A percentile compares a stretch with the other conserved stretches of the same genome.
Conservation (phyloP, 2,113 vertebrate species). For the Carassius carassius region DNA sequence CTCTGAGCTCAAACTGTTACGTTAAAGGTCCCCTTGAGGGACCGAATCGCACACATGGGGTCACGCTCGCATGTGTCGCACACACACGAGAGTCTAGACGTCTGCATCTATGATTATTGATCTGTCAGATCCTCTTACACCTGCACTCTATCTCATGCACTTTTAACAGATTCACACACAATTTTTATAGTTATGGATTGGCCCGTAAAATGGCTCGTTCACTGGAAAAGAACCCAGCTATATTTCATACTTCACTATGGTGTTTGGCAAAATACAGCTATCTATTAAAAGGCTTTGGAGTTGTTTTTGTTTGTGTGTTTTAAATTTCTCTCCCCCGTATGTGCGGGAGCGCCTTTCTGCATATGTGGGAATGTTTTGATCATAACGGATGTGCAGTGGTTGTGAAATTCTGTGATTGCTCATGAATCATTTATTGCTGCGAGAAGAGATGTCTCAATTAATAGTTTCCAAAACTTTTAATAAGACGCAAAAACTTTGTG, state of each 20-base stretch:
- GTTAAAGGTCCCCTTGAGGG: conserved; percentile 48
- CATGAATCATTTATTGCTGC: conserved; percentile 42
- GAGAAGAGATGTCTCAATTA: conserved; percentile 40
- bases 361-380: conserved; percentile 32
- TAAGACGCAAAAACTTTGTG: conserved; percentile 34
- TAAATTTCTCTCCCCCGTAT: conserved; percentile 9
- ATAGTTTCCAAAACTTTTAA: conserved; percentile 39
- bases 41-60: not conserved
- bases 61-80: not conserved
- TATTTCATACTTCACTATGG: conserved; percentile 25
- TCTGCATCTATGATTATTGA: conserved; percentile 44
- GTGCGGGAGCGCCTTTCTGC: not conserved
- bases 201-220: conserved; percentile 27
- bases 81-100: conserved; percentile 52
- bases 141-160: conserved; percentile 12
- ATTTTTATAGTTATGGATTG: conserved; percentile 37
- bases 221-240: conserved; percentile 33
- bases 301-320: conserved; percentile 34
- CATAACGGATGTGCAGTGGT: conserved; percentile 16
- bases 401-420: conserved; percentile 34
- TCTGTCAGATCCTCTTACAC: conserved; percentile 44
- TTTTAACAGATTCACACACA: conserved; percentile 45
- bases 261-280: conserved; percentile 15
- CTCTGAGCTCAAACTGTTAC: conserved; percentile 36
- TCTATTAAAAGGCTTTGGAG: conserved; percentile 30